Evolutionary conservation across 2,888 invertebrate species (phyloP).

Genomic region (Sphecodes monilicornis): DNA sequence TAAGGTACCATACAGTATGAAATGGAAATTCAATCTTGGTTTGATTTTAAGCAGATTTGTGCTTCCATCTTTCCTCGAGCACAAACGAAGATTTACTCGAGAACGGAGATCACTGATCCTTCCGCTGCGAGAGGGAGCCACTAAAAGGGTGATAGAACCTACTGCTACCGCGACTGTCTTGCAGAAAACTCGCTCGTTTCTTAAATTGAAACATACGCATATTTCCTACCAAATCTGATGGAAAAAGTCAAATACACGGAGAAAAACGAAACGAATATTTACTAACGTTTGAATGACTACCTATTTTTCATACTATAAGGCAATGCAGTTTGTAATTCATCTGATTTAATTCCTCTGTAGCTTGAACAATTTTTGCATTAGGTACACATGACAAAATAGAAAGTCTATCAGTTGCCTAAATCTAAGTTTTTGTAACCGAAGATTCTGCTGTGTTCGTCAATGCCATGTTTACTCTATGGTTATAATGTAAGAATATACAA

Average conservation of each 20-base stretch:
- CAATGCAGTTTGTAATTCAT: not conserved
- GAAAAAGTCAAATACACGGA: not conserved
- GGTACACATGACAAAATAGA: not conserved
- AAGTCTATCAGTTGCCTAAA: not conserved
- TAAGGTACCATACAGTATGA: slow-evolving; percentile 41
- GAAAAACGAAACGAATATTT: not conserved
- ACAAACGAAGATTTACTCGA: slow-evolving; percentile 55
- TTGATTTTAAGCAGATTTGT: slow-evolving; percentile 33
- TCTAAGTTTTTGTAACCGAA: not conserved
- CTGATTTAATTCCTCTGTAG: not conserved
- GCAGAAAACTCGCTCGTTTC: slow-evolving; percentile 32
- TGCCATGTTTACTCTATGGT: not conserved
- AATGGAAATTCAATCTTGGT: slow-evolving; percentile 25
- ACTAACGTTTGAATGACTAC: not conserved
- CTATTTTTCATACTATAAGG: not conserved
- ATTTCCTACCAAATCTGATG: slow-evolving; percentile 2
- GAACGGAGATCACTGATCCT: slow-evolving; percentile 38
- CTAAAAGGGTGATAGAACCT: slow-evolving; percentile 33
- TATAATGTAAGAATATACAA: not conserved
- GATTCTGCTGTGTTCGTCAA: not conserved
- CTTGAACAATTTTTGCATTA: not conserved
- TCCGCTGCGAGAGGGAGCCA: slow-evolving; percentile 27
- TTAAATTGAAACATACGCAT: slow-evolving; percentile 38
- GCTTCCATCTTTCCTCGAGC: slow-evolving; percentile 31
- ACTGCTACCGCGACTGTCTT: slow-evolving; percentile 38